Percentiles rank a stretch among this genome's conserved stretches.
phyloP scores from a whole-genome alignment of 30 jellyfish, hydroid and myxozoan genomes.

The Pseudorhiza aurosa region DNA sequence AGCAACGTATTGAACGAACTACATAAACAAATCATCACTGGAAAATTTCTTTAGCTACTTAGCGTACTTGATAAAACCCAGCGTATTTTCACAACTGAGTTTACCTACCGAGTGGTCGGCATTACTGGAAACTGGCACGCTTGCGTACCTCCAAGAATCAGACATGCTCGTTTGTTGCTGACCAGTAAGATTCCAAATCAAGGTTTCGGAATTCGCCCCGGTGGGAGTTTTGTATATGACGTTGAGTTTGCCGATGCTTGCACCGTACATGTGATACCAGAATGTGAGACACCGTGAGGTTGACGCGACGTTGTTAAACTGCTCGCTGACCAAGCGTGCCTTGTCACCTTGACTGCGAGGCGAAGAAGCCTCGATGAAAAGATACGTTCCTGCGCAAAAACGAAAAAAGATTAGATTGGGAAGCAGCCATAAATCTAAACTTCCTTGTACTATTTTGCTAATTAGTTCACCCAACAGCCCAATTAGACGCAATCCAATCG shows the following conservation, averaged over 20 bases:
- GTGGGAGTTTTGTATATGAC: constrained; percentile 52
- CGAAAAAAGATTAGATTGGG: not conserved
- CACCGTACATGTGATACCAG: constrained; percentile 98
- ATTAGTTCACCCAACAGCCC: too few relatives aligned
- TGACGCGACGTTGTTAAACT: constrained; percentile 70
- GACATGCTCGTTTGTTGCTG: constrained; percentile 82
- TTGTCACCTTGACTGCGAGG: constrained; percentile 81
- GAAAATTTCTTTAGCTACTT: too few relatives aligned
- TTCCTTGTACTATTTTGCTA: too few relatives aligned
- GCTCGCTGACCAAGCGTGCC: constrained; percentile 90
- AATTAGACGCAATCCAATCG: too few relatives aligned
- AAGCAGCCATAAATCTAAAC: too few relatives aligned
- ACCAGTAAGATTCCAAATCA: constrained; percentile 88
- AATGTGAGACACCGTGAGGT: constrained; percentile 77
- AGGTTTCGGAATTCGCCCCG: constrained; percentile 71
- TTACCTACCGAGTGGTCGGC: constrained; percentile 85
- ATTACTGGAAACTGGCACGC: constrained; percentile 80
- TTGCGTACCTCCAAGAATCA: constrained; percentile 80
- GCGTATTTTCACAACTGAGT: not conserved
- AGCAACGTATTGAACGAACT: too few relatives aligned
- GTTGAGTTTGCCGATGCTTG: constrained; percentile 81
- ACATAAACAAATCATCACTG: too few relatives aligned
- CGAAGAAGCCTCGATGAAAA: constrained; percentile 85
- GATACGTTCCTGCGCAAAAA: constrained; percentile 57
- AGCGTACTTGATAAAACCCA: too few relatives aligned